Percentiles rank a stretch among this genome's conserved stretches.
These are phyloP conservation scores for Panurus biarmicus DNA, from an alignment of 2,113 vertebrate genomes.

Conservation along the genomic window DNA sequence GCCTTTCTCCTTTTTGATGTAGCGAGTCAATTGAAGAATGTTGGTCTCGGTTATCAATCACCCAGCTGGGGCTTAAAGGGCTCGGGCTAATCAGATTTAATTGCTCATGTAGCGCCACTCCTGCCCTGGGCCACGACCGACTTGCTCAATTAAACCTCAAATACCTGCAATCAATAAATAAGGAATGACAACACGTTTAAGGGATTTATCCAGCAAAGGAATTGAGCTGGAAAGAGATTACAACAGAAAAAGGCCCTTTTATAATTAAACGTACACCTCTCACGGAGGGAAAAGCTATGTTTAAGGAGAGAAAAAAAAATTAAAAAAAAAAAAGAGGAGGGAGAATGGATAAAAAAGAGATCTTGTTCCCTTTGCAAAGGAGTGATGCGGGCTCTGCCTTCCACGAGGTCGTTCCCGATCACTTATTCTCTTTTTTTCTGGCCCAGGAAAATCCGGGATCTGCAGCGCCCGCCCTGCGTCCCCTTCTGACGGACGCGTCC, in stretches of 20 bases:
- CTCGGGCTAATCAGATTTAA: slow-evolving; percentile 83
- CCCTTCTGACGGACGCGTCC: neutral
- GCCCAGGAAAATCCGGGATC: neutral
- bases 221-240: slow-evolving; percentile 70
- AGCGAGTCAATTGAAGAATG: slow-evolving; percentile 76
- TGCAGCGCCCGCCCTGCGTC: rapidly evolving
- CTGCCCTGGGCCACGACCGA: slow-evolving; percentile 76
- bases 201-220: slow-evolving; percentile 69
- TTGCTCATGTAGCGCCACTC: slow-evolving; percentile 81
- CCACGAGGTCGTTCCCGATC: neutral
- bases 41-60: slow-evolving; percentile 80
- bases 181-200: slow-evolving; percentile 74
- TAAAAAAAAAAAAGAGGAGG: neutral
- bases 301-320: neutral
- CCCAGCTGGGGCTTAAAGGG: slow-evolving; percentile 80
- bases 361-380: neutral
- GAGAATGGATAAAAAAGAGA: neutral
- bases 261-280: slow-evolving; percentile 71
- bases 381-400: neutral
- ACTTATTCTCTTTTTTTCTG: neutral
- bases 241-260: slow-evolving; percentile 57
- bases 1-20: slow-evolving; percentile 74
- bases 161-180: slow-evolving; percentile 80
- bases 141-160: slow-evolving; percentile 82
- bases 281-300: neutral